These are phyloP conservation scores for Microctenopoma lineatum DNA, from an alignment of 2,797 vertebrate species.

Conservation along the genomic window DNA sequence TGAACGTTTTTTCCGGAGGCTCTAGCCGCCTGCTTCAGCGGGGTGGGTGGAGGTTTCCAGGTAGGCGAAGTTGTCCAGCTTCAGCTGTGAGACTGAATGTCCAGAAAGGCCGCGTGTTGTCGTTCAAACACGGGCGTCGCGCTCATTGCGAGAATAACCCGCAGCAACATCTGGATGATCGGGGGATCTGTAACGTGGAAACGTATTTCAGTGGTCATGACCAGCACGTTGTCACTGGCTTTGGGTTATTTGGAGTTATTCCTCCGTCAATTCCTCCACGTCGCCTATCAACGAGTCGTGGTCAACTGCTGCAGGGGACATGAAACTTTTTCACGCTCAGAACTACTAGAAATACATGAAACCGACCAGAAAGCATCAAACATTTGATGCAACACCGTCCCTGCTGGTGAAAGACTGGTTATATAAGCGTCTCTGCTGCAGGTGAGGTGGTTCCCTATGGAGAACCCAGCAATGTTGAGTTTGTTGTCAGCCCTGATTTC, in stretches of 20 bases:
- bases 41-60: slow-evolving; percentile 5
- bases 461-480: too few relatives aligned
- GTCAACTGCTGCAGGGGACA: neutral
- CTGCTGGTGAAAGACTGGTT: slow-evolving; percentile 8
- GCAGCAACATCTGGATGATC: neutral
- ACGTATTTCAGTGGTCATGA: neutral
- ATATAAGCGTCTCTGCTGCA: slow-evolving; percentile 15
- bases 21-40: neutral
- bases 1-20: neutral
- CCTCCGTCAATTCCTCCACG: neutral
- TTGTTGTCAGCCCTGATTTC: neutral
- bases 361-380: too few relatives aligned
- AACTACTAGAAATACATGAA: neutral
- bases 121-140: neutral
- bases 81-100: slow-evolving; percentile 4
- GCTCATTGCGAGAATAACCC: neutral
- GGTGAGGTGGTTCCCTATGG: slow-evolving; percentile 16
- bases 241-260: neutral
- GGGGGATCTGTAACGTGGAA: neutral
- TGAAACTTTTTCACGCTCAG: slow-evolving; percentile 36
- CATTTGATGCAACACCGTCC: neutral
- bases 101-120: slow-evolving; percentile 41
- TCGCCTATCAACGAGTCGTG: neutral
- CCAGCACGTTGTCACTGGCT: neutral
- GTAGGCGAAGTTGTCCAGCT: slow-evolving; percentile 35